These are phyloP conservation scores for Chrosomus eos DNA, from an alignment of 2,797 vertebrate species.

Conservation along the genomic window DNA sequence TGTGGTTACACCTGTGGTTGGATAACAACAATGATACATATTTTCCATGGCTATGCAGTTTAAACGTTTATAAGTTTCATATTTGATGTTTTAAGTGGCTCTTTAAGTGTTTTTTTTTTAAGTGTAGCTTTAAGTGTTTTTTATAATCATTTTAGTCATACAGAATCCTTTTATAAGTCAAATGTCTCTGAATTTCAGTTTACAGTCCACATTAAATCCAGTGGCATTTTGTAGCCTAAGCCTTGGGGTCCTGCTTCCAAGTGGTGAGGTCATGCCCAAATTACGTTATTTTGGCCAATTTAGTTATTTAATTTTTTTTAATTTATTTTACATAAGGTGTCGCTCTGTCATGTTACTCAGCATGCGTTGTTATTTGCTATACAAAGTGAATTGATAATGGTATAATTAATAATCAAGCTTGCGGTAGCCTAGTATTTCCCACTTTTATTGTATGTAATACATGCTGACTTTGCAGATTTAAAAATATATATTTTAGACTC, in stretches of 20 bases:
- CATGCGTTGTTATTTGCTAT: background rate
- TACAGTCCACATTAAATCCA: background rate
- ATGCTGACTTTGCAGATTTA: background rate
- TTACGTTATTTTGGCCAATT: background rate
- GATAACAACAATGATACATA: background rate
- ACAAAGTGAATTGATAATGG: background rate
- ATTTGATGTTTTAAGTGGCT: background rate
- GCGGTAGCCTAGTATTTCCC: background rate
- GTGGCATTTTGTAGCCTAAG: conserved; percentile 1
- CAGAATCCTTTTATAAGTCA: background rate
- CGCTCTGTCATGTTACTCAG: background rate
- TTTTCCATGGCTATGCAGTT: background rate
- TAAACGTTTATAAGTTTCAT: background rate
- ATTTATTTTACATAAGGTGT: background rate
- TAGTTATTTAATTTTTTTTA: background rate
- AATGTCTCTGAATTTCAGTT: background rate
- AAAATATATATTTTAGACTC: background rate
- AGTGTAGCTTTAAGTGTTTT: background rate
- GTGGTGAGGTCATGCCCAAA: background rate
- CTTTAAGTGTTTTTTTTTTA: background rate
- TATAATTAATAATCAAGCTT: background rate
- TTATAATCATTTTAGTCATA: background rate
- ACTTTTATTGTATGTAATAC: background rate
- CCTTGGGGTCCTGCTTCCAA: too few relatives aligned
- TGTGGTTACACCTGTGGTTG: background rate